Conservation (phyloP, 2,888 invertebrate genomes). For the Leucozona laternaria region DNA sequence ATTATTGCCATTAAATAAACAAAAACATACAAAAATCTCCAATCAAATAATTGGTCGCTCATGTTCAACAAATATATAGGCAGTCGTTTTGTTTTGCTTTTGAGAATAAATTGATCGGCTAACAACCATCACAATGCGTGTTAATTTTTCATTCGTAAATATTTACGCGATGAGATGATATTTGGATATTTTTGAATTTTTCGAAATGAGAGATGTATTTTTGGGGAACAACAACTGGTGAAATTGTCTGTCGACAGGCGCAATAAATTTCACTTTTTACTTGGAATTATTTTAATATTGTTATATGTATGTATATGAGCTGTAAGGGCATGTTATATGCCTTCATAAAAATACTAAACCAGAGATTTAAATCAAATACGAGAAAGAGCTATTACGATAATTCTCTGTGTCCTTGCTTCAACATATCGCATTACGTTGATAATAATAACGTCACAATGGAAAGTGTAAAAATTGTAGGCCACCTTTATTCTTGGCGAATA, state of each 20-base stretch:
- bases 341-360: no score
- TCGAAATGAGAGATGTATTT: neutral
- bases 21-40: neutral
- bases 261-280: constrained; percentile 6
- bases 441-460: no score
- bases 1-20: neutral
- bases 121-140: constrained; percentile 15
- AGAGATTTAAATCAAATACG: no score
- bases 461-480: no score
- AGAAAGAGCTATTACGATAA: no score
- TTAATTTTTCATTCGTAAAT: constrained; percentile 22
- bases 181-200: constrained; percentile 3
- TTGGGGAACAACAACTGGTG: neutral
- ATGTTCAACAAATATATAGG: neutral
- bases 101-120: constrained; percentile 7
- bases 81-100: neutral
- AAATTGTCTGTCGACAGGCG: constrained; percentile 1
- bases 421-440: no score
- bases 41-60: neutral
- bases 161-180: constrained; percentile 7
- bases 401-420: neutral
- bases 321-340: neutral
- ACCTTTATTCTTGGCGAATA: no score
- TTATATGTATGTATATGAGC: neutral
- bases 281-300: neutral